Conservation (phyloP, 2,113 vertebrate species). For the Syngnathus typhle region DNA sequence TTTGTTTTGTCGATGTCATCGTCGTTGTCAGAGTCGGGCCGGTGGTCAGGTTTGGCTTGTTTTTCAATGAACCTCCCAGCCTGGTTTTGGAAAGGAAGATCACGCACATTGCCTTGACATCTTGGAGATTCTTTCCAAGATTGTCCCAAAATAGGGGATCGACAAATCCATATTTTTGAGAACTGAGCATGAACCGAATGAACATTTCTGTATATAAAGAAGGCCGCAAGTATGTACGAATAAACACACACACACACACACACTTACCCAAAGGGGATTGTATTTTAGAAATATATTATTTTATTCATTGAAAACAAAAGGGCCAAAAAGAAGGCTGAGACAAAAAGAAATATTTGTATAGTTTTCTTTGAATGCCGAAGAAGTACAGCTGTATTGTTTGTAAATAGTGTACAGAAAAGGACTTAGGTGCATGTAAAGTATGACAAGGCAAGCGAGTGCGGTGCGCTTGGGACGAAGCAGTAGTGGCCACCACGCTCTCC, state of each 20-base stretch:
- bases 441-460: conserved; percentile 74
- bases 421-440: conserved; percentile 97
- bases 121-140: conserved; percentile 84
- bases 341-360: conserved; percentile 99
- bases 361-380: conserved; percentile 98
- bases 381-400: conserved; percentile 99
- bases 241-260: conserved; percentile 62
- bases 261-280: conserved; percentile 95
- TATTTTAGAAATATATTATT: conserved; percentile 95
- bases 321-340: conserved; percentile 95
- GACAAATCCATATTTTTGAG: conserved; percentile 98
- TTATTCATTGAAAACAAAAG: conserved; percentile 87
- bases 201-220: conserved; percentile 91
- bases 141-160: conserved; percentile 89
- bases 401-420: conserved; percentile 99
- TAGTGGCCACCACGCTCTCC: conserved; percentile 99
- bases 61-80: conserved; percentile 78
- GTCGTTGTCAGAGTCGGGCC: conserved; percentile 49
- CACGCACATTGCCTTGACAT: conserved; percentile 96
- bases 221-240: conserved; percentile 81
- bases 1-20: conserved; percentile 36
- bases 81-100: conserved; percentile 79
- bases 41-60: conserved; percentile 81
- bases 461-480: conserved; percentile 81
- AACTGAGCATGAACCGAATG: conserved; percentile 88